phyloP scores from a whole-genome alignment of 2,113 vertebrate genomes.

The Python bivittatus region DNA sequence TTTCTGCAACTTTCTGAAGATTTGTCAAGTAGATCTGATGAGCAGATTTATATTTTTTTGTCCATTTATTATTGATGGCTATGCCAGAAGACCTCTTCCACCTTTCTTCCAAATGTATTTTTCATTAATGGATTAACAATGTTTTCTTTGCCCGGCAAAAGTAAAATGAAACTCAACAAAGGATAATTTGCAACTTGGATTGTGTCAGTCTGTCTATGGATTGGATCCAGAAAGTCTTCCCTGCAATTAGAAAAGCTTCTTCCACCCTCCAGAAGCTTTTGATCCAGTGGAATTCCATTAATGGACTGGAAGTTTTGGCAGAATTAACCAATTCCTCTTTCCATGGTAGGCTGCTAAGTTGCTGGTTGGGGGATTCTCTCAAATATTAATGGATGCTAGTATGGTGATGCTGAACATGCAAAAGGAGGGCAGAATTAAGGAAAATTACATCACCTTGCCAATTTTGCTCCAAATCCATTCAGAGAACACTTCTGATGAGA shows the following conservation, averaged over 20 bases:
- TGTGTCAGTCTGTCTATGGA: not conserved
- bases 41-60: conserved; percentile 57
- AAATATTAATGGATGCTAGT: not conserved
- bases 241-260: not conserved
- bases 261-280: not conserved
- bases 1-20: conserved; percentile 63
- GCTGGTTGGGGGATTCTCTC: not conserved
- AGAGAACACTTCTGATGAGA: not conserved
- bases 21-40: conserved; percentile 53
- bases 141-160: not conserved
- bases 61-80: conserved; percentile 50
- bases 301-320: not conserved
- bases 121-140: conserved; percentile 48
- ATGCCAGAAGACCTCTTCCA: conserved; percentile 57
- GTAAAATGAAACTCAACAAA: conserved; percentile 11
- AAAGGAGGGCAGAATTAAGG: not conserved
- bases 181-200: conserved; percentile 38
- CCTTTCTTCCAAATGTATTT: conserved; percentile 53
- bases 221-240: not conserved
- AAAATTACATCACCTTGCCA: not conserved
- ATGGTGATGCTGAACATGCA: not conserved
- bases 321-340: not conserved
- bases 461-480: not conserved
- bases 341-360: not conserved
- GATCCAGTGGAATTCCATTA: not conserved